Evolutionary conservation across 2,113 vertebrate species (phyloP), one percentile per base, ranked within the genome.

Genomic region (Pandion haliaetus): DNA sequence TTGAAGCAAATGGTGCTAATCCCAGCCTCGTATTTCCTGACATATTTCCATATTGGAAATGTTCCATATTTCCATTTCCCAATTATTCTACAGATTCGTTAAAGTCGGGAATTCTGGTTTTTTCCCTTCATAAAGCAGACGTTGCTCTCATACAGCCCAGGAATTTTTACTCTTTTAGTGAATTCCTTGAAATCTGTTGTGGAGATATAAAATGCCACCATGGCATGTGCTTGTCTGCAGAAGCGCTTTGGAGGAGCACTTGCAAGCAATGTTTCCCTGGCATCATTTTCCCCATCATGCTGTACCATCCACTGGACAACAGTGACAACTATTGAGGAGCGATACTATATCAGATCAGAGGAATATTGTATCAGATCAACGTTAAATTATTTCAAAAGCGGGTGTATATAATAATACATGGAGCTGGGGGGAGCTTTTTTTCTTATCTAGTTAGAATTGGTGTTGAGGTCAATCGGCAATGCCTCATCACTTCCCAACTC

Each of bases 371-470:
- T 19, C 52, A 58, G 19, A 42, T 42, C 4, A 14, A 61, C 3
- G 28, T 2, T 40, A 16, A 40, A 58, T 54, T 31, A 13, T 78
- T 59, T 40, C 36, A 8, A 19, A 25, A 49, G n/a, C 6, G 0
- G 2, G 11, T 14, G 6, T 34, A 0, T 54, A 1, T 6, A 10
- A 3, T 23, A 42, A 25, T 6, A 31, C 9, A 9, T 1, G 13
- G 52, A 69, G 17, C 69, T 44, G 26, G 24, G 11, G 12, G n/a
- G 7, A 61, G 52, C 4, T 29, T n/a, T 31, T 45, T n/a, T 20
- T 8, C 29, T 0, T 3, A 0, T 14, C 55, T 17, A 4, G 1
- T 62, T 66, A 11, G 57, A 40, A 38, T 2, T 4, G 26, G 11
- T 9, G 61, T 26, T 36, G 67, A 67, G 34, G 23, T 76, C 47